Evolutionary conservation across 2,888 invertebrate species (phyloP).

Genomic region (Tryphoninae sp.): DNA sequence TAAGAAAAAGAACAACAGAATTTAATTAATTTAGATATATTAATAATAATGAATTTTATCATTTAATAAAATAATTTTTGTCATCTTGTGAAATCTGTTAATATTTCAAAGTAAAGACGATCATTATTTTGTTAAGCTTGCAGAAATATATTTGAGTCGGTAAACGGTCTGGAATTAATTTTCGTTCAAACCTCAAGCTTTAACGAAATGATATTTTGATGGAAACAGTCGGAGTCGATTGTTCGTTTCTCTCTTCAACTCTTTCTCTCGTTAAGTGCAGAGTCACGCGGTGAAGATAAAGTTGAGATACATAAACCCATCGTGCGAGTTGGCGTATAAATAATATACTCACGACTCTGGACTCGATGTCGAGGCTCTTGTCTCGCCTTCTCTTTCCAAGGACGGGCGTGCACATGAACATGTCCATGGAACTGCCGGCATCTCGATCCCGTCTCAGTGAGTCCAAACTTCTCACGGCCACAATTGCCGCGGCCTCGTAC

Average conservation of each 20-base stretch:
- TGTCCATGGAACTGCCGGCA: conserved; percentile 84
- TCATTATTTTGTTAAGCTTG: no score
- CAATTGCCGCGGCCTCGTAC: conserved; percentile 90
- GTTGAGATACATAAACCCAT: neutral
- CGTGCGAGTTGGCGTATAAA: conserved; percentile 1
- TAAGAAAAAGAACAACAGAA: no score
- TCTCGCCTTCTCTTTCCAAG: conserved; percentile 88
- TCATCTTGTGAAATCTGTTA: neutral
- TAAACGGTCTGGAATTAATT: neutral
- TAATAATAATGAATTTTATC: neutral
- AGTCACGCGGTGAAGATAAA: conserved; percentile 26
- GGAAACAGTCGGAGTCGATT: conserved; percentile 18
- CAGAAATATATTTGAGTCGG: neutral
- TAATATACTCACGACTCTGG: conserved; percentile 88
- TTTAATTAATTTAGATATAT: no score
- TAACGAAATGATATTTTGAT: conserved; percentile 18
- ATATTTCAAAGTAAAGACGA: no score
- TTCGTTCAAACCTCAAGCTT: neutral
- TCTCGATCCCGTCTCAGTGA: conserved; percentile 86
- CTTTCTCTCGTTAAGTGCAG: conserved; percentile 16
- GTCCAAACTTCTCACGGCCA: conserved; percentile 86
- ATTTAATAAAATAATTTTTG: neutral
- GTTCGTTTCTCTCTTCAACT: neutral
- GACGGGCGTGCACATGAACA: conserved; percentile 91
- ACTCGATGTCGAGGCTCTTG: conserved; percentile 92